These are phyloP conservation scores for Sparidentex hasta DNA, from an alignment of 2,797 vertebrate species.

Conservation along the genomic window DNA sequence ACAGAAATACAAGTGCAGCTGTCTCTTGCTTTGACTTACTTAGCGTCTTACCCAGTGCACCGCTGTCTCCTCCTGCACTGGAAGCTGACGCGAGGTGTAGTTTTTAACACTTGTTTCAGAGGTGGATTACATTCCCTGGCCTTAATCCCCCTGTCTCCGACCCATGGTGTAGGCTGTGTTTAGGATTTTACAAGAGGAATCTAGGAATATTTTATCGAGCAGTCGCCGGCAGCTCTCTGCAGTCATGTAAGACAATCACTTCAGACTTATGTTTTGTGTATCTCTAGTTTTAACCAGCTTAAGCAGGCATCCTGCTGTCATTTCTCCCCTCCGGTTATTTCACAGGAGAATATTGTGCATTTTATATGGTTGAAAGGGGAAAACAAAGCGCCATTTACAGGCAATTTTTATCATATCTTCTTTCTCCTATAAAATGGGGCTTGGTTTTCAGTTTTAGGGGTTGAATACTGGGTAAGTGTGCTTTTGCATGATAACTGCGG, in stretches of 20 bases:
- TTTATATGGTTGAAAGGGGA: slow-evolving; percentile 42
- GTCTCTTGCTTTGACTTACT: background rate
- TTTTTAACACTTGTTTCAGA: slow-evolving; percentile 56
- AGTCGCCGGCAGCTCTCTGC: slow-evolving; percentile 50
- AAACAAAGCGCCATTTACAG: slow-evolving; percentile 43
- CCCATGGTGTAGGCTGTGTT: slow-evolving; percentile 45
- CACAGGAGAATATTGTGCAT: slow-evolving; percentile 50
- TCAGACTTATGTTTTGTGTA: slow-evolving; percentile 54
- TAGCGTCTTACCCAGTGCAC: background rate
- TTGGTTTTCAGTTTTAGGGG: slow-evolving; percentile 35
- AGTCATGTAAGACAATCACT: slow-evolving; percentile 59
- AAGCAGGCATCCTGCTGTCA: slow-evolving; percentile 58
- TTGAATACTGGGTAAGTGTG: background rate
- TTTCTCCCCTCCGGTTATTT: slow-evolving; percentile 67
- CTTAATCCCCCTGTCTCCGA: slow-evolving; percentile 60
- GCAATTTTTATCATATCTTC: slow-evolving; percentile 38
- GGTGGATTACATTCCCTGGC: slow-evolving; percentile 66
- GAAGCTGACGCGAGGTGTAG: background rate
- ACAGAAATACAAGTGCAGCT: background rate
- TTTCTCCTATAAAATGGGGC: slow-evolving; percentile 19
- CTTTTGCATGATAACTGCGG: slow-evolving; percentile 5
- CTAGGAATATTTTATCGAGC: slow-evolving; percentile 65
- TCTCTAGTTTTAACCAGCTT: slow-evolving; percentile 66
- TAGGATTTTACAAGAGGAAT: slow-evolving; percentile 56
- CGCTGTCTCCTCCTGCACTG: slow-evolving; percentile 12